Evolutionary conservation across 2,113 vertebrate genomes (phyloP).

Genomic region (Pagrus major): DNA sequence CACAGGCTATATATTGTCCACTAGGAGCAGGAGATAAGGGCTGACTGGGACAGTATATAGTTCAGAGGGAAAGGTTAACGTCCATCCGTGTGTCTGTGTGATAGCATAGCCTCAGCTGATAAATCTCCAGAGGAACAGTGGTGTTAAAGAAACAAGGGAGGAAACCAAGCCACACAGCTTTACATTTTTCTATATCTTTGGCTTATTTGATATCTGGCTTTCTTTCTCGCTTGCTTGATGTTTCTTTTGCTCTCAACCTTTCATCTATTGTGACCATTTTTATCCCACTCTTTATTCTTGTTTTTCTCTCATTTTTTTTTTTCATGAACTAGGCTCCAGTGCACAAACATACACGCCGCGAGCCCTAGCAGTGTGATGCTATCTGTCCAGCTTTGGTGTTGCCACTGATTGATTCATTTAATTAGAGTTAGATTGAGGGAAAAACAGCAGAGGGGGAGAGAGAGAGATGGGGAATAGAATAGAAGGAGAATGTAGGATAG

Average conservation of each 20-base stretch:
- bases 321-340: neutral
- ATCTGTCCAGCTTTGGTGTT: constrained; percentile 73
- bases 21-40: constrained; percentile 60
- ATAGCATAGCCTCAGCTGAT: constrained; percentile 56
- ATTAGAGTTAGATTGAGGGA: constrained; percentile 81
- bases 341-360: constrained; percentile 24
- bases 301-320: neutral
- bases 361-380: constrained; percentile 66
- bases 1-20: constrained; percentile 62
- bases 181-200: neutral
- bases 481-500: constrained; percentile 57
- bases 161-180: neutral
- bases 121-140: constrained; percentile 26
- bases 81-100: constrained; percentile 61
- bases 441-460: constrained; percentile 24
- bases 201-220: neutral
- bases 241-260: constrained; percentile 9
- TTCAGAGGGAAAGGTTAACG: constrained; percentile 64
- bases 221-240: neutral
- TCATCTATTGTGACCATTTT: constrained; percentile 6
- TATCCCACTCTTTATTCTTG: constrained; percentile 29
- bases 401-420: constrained; percentile 88
- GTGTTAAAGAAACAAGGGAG: constrained; percentile 12
- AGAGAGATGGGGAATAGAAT: constrained; percentile 49
- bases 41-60: constrained; percentile 51